phyloP scores from a whole-genome alignment of 2,888 invertebrate species.

The Diaprepes abbreviatus region DNA sequence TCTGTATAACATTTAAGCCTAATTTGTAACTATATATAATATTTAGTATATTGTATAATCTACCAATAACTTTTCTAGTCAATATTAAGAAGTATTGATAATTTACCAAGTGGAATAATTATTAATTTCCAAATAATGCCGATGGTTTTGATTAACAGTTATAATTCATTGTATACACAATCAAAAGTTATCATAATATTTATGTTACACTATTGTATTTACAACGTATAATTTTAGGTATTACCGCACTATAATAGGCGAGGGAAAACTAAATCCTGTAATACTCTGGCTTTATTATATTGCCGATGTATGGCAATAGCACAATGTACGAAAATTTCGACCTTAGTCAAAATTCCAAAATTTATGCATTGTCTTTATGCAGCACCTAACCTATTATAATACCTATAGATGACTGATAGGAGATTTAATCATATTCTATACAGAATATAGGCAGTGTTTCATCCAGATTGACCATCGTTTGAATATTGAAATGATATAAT shows the following conservation, averaged over 20 bases:
- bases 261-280: not conserved
- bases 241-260: not conserved
- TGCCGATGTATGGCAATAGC: not conserved
- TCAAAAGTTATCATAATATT: not conserved
- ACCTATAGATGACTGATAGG: slow-evolving; percentile 41
- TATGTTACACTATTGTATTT: not conserved
- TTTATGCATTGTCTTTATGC: slow-evolving; percentile 41
- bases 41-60: no score
- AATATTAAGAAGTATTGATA: no score
- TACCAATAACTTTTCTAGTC: no score
- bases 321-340: slow-evolving; percentile 22
- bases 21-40: no score
- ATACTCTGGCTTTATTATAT: not conserved
- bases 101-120: no score
- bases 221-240: not conserved
- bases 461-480: slow-evolving; percentile 28
- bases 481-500: slow-evolving; percentile 29
- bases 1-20: no score
- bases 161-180: not conserved
- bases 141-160: not conserved
- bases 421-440: slow-evolving; percentile 5
- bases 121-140: not conserved
- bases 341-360: slow-evolving; percentile 39
- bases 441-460: slow-evolving; percentile 8
- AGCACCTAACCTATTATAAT: slow-evolving; percentile 40